A percentile compares a stretch with the other conserved stretches of the same genome.
Evolutionary conservation across 2,797 vertebrate species (phyloP).

Genomic region (Oreortyx pictus): DNA sequence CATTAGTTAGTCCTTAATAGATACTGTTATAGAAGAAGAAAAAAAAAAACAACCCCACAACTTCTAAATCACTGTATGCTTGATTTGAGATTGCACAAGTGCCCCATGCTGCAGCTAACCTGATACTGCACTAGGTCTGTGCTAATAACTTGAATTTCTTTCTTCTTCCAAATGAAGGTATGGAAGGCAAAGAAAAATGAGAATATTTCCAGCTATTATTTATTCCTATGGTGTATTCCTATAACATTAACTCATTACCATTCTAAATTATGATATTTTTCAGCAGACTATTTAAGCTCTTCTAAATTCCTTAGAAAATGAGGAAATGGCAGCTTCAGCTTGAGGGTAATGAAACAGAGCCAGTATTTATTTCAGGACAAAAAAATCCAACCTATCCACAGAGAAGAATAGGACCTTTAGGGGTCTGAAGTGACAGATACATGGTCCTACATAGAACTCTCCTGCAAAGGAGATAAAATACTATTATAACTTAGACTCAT

Average conservation of each 20-base stretch:
- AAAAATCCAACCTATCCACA: not conserved
- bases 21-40: not conserved
- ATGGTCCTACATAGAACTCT: not conserved
- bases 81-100: conserved; percentile 17
- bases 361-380: not conserved
- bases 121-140: conserved; percentile 14
- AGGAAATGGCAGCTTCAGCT: not conserved
- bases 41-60: not conserved
- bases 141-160: conserved; percentile 34
- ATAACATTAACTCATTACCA: not conserved
- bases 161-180: conserved; percentile 12
- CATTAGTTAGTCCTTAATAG: conserved; percentile 27
- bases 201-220: not conserved
- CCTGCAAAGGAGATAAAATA: not conserved
- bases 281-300: not conserved
- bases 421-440: not conserved
- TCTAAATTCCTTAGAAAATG: not conserved
- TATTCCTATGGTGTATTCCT: not conserved
- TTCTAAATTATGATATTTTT: not conserved
- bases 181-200: not conserved
- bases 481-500: not conserved
- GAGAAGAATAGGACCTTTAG: not conserved
- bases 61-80: not conserved
- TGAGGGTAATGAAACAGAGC: not conserved
- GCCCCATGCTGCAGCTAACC: not conserved